Conservation (phyloP, 1,140 invertebrate genomes). For the Ceratina japonica region DNA sequence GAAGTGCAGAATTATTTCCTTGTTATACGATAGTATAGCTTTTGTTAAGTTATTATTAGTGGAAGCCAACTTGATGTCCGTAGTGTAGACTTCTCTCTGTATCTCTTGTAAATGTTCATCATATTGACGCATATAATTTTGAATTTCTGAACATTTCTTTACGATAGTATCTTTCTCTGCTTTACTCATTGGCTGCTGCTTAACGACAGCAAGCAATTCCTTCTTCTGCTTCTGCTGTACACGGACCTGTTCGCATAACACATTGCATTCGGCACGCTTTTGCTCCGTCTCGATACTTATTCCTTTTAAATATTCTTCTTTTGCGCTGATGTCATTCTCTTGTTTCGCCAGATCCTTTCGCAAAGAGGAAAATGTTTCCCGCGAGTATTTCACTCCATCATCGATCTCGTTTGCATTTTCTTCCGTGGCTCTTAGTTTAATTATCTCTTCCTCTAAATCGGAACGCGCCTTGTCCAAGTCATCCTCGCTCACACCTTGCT, state of each 20-base stretch:
- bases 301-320: conserved; percentile 54
- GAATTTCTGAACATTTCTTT: conserved; percentile 60
- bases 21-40: conserved; percentile 66
- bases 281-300: conserved; percentile 56
- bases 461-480: conserved; percentile 27
- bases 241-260: conserved; percentile 48
- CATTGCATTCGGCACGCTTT: conserved; percentile 43
- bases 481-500: conserved; percentile 58
- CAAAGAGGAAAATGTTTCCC: conserved; percentile 44
- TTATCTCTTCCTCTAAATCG: conserved; percentile 46
- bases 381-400: conserved; percentile 47
- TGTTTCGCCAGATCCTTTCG: conserved; percentile 51
- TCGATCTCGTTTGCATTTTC: conserved; percentile 40
- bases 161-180: conserved; percentile 63
- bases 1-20: conserved; percentile 65
- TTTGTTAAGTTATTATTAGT: conserved; percentile 64
- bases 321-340: conserved; percentile 33
- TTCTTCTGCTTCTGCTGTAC: conserved; percentile 40
- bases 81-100: conserved; percentile 65
- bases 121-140: conserved; percentile 63
- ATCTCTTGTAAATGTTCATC: conserved; percentile 69
- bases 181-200: conserved; percentile 67
- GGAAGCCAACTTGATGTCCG: conserved; percentile 67
- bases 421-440: conserved; percentile 45
- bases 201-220: conserved; percentile 57